Evolutionary conservation across 2,797 vertebrate species (phyloP), one percentile per base, ranked within the genome.

Genomic region (Typhlichthys eigenmanni): DNA sequence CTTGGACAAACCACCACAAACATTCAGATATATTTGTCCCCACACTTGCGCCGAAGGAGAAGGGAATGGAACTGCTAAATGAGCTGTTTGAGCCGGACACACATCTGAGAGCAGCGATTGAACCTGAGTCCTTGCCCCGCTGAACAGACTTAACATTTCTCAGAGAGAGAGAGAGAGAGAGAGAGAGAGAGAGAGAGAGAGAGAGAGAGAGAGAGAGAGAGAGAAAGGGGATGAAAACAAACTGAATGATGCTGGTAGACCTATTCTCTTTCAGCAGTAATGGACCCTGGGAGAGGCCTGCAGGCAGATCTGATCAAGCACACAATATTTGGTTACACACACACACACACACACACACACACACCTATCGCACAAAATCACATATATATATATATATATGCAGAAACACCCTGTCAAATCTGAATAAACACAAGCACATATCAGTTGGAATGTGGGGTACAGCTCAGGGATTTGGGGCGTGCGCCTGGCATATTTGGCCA

Each of bases 401-500:
- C 74, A 76, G 52, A 83, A 74, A 74, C 81, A 67, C 71, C 84
- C 80, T 88, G 82, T 89, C 86, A 88, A 88, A 89, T 90, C 80
- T 88, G 84, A 87, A 90, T 89, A 89, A 90, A 91, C 84, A 88
- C 82, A 84, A 87, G 84, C 85, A 88, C 83, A 89, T 85, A 86
- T 69, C 12, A 66, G 84, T 62, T 73, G 73, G 81, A 76, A 81
- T 79, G 75, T 3, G 6, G 76, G 77, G 76, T 82, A 81, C 81
- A 76, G 83, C 88, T 83, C 67, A 68, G 81, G 90, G 90, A 90
- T 88, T 92, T 84, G 82, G 88, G 87, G 72, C 58, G 80, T 88
- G 85, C 87, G 82, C 83, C 85, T 81, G 86, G 91, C 89, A 95
- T 92, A 95, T 94, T 95, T 94, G 84, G 92, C 88, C 92, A 91